Conservation (phyloP, 2,888 invertebrate species). For the Lordiphosa andalusiaca region DNA sequence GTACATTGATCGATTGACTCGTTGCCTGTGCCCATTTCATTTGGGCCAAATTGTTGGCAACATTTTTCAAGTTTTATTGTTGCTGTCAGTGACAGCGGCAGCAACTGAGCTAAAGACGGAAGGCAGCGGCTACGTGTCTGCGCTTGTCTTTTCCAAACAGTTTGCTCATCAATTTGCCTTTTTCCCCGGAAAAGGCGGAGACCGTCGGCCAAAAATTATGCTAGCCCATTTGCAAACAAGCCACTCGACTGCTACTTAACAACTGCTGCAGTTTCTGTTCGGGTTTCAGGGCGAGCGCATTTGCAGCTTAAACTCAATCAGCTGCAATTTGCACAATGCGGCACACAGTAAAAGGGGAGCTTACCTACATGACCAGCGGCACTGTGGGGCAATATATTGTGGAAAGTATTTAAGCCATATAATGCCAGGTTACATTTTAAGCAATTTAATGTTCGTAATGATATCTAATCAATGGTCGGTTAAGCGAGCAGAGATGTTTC, state of each 20-base stretch:
- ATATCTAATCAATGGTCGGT: too few relatives aligned
- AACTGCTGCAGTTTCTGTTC: constrained; percentile 31
- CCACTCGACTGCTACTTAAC: constrained; percentile 45
- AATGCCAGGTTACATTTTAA: too few relatives aligned
- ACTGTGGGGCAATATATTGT: too few relatives aligned
- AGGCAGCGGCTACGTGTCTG: constrained; percentile 31
- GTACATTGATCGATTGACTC: constrained; percentile 66
- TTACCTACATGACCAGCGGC: constrained; percentile 21
- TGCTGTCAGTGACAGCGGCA: constrained; percentile 59
- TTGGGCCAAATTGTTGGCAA: constrained; percentile 55
- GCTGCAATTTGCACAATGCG: constrained; percentile 58
- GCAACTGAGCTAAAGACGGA: not conserved
- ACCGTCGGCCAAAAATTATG: constrained; percentile 52
- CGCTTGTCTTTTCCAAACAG: constrained; percentile 43
- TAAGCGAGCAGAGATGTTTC: too few relatives aligned
- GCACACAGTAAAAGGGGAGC: constrained; percentile 29
- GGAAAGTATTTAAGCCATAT: too few relatives aligned
- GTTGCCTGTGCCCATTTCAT: constrained; percentile 60
- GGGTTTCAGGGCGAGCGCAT: constrained; percentile 36
- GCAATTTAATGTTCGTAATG: too few relatives aligned
- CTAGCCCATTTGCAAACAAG: constrained; percentile 69
- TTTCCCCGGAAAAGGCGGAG: constrained; percentile 1
- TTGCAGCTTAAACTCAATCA: constrained; percentile 56
- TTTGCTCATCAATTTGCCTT: constrained; percentile 59
- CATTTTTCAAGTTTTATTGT: constrained; percentile 68